These are phyloP conservation scores for Coptodon bakossiorum DNA, from an alignment of 2,113 vertebrate genomes.

Conservation along the genomic window DNA sequence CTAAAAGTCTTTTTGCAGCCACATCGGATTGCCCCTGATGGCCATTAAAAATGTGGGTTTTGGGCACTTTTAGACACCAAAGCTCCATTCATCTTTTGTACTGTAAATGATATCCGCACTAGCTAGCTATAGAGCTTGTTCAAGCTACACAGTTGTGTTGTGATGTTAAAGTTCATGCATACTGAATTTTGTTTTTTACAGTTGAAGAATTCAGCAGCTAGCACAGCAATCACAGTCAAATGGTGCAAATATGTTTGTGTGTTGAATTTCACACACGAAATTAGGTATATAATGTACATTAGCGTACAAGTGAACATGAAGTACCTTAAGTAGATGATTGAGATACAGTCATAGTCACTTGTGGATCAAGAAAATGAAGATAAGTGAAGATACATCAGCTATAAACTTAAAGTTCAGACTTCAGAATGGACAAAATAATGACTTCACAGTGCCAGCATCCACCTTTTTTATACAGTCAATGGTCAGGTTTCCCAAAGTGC, in stretches of 20 bases:
- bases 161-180: background rate
- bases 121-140: background rate
- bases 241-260: background rate
- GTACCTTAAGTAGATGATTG: background rate
- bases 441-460: background rate
- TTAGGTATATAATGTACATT: fast-evolving
- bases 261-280: background rate
- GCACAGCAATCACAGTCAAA: background rate
- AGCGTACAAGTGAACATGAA: background rate
- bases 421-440: background rate
- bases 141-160: background rate
- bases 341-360: background rate
- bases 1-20: background rate
- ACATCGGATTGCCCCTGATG: background rate
- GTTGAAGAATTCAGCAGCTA: background rate
- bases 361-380: background rate
- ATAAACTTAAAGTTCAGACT: background rate
- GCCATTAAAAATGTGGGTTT: background rate
- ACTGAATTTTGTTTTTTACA: background rate
- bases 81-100: background rate
- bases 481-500: fast-evolving
- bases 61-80: background rate
- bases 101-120: background rate
- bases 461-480: background rate
- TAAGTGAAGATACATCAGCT: background rate